phyloP scores from a whole-genome alignment of 2,888 invertebrate species.

The Pantelozetes paolii region DNA sequence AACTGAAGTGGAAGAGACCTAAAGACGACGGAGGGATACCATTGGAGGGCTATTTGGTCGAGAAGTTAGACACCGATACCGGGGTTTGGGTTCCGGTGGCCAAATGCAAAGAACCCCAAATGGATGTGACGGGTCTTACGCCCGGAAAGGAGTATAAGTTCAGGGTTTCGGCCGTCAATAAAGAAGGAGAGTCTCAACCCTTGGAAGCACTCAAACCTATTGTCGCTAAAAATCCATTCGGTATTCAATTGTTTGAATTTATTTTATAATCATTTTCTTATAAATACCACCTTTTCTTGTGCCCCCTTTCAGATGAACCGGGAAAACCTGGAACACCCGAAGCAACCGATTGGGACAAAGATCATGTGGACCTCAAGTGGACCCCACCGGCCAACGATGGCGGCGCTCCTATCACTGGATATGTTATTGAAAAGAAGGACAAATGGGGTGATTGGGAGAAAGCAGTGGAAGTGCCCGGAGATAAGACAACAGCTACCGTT shows the following conservation, averaged over 20 bases:
- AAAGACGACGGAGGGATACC: slow-evolving; percentile 83
- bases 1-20: slow-evolving; percentile 78
- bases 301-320: slow-evolving; percentile 49
- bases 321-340: slow-evolving; percentile 56
- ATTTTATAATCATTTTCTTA: neutral
- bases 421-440: slow-evolving; percentile 56
- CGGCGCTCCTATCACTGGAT: slow-evolving; percentile 57
- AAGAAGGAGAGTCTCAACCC: slow-evolving; percentile 58
- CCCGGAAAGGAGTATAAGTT: slow-evolving; percentile 58
- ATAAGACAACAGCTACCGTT: slow-evolving; percentile 74
- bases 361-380: slow-evolving; percentile 57
- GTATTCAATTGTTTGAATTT: slow-evolving; percentile 51
- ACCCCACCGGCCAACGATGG: slow-evolving; percentile 57
- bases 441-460: slow-evolving; percentile 93
- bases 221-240: slow-evolving; percentile 59
- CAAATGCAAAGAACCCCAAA: slow-evolving; percentile 60
- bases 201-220: slow-evolving; percentile 55
- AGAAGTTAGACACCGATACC: slow-evolving; percentile 92
- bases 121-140: slow-evolving; percentile 54
- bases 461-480: slow-evolving; percentile 77
- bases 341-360: slow-evolving; percentile 57
- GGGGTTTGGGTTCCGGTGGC: slow-evolving; percentile 95
- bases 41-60: slow-evolving; percentile 78
- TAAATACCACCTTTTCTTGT: neutral
- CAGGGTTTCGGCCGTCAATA: slow-evolving; percentile 59